Evolutionary conservation across 2,888 invertebrate species (phyloP), one percentile per base, ranked within the genome.

Genomic region (Lithophane semibrunnea): DNA sequence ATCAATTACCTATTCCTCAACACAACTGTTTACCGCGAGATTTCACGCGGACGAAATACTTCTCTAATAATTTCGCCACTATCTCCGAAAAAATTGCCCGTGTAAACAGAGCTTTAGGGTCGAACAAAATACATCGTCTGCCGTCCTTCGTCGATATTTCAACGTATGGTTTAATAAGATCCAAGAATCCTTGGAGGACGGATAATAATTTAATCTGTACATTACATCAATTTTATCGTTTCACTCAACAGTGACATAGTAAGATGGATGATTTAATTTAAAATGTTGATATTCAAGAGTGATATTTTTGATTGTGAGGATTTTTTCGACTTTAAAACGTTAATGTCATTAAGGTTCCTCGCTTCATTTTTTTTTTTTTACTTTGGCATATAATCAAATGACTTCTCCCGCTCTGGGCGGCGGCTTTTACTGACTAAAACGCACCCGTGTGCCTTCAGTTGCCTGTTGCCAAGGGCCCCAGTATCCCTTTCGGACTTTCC

Each of bases 171-270:
- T 79, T 73, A 84, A 79, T 84, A 84, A 81, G 75, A 86, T 80
- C 78, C 80, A 77, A 83, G 60, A 10, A 73, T 64, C 84, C 77
- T 82, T 83, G 81, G 68, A 73, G 83, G 79, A 84, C 82, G 82
- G 85, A 86, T 90, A 89, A 91, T 90, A 91, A 90, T 91, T 89
- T 90, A 91, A 91, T 91, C 88, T 89, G 80, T 88, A 85, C 88
- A 86, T 90, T 90, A 89, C 77, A 87, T 88, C 89, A n/a, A n/a
- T n/a, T n/a, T 90, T 86, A 91, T 83, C 89, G 82, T 70, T 79
- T 72, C 71, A 47, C 44, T 75, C 61, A 74, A 77, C 56, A 74
- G 73, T 68, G 42, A 68, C 37, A 73, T 58, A 49, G 47, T 63
- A 47, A 71, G 67, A 68, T 67, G 63, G 58, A 82, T 80, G 67